Conservation (phyloP, 2,888 invertebrate genomes). For the Heliconius erato region DNA sequence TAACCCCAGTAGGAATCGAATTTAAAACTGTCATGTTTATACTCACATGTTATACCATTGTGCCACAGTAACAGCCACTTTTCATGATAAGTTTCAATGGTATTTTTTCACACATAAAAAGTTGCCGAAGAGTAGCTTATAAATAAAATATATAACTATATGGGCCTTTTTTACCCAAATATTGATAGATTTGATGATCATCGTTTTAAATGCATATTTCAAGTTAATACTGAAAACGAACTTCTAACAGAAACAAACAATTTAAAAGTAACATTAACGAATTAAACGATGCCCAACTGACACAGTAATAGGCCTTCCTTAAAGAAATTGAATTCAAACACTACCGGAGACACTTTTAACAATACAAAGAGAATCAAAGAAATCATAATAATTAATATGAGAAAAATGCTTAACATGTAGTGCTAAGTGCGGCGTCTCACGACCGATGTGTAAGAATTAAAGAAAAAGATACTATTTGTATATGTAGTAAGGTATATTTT, state of each 20-base stretch:
- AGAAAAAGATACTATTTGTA: constrained; percentile 8
- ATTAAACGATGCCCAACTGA: background rate
- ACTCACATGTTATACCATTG: too few relatives aligned
- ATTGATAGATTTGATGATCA: too few relatives aligned
- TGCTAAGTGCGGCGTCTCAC: constrained; percentile 43
- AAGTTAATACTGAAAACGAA: too few relatives aligned
- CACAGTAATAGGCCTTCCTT: background rate
- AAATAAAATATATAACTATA: too few relatives aligned
- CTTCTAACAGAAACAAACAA: too few relatives aligned
- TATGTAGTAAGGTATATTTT: constrained; percentile 17
- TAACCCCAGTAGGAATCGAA: background rate
- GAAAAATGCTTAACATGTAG: constrained; percentile 44
- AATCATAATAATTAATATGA: constrained; percentile 50
- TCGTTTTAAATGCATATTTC: too few relatives aligned
- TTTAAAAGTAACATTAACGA: background rate
- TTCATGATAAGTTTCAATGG: too few relatives aligned
- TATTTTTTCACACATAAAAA: too few relatives aligned
- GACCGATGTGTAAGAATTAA: constrained; percentile 26
- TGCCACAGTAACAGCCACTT: background rate
- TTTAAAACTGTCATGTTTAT: background rate
- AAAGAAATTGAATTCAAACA: background rate
- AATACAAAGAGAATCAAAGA: constrained; percentile 46
- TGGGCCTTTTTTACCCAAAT: too few relatives aligned
- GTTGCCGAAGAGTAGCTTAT: too few relatives aligned
- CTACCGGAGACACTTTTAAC: constrained; percentile 43